Percentiles rank a stretch among this genome's conserved stretches.
Evolutionary conservation across 1,140 invertebrate species (phyloP).

Genomic region (Drosophila mauritiana): DNA sequence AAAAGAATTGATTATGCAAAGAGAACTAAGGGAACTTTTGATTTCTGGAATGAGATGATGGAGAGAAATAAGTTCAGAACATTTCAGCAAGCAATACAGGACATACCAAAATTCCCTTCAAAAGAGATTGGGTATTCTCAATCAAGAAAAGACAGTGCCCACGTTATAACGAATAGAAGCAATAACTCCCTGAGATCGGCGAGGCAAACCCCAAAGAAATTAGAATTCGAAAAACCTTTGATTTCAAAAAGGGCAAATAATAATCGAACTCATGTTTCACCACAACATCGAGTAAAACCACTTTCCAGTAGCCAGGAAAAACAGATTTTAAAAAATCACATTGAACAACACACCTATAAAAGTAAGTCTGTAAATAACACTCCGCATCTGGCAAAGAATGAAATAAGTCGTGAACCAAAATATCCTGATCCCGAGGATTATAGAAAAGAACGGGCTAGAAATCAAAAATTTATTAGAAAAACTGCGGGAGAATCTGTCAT

Average conservation of each 20-base stretch:
- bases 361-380: not conserved
- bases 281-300: not conserved
- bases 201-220: not conserved
- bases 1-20: not conserved
- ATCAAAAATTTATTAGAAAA: not conserved
- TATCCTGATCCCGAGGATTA: constrained; percentile 2
- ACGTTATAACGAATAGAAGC: not conserved
- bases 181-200: not conserved
- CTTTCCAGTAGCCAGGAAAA: not conserved
- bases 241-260: not conserved
- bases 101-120: not conserved
- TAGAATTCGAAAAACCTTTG: not conserved
- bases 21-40: not conserved
- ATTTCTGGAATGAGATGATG: constrained; percentile 5
- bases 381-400: not conserved
- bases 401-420: not conserved
- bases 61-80: not conserved
- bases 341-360: too few species aligned
- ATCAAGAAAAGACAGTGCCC: not conserved
- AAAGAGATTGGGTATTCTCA: not conserved
- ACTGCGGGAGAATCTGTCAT: constrained; percentile 2
- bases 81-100: too few species aligned
- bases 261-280: not conserved
- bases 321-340: too few species aligned
- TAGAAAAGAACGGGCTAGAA: not conserved